Percentiles rank a stretch among this genome's conserved stretches.
Evolutionary conservation across 2,888 invertebrate species (phyloP).

Genomic region (Apantesis nais): DNA sequence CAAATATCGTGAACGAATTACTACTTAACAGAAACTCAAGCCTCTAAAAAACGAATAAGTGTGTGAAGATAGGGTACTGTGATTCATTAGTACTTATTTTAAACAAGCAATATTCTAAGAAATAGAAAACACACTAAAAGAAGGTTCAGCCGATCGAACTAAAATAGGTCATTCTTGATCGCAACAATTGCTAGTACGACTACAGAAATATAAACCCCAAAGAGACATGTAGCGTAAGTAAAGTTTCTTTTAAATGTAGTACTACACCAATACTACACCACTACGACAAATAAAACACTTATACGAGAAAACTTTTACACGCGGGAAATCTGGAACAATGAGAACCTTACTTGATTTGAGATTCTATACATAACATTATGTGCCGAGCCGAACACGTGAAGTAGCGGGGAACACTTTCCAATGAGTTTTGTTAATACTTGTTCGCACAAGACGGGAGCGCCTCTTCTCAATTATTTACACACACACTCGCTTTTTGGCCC

Average conservation of each 20-base stretch:
- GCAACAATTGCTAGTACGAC: background rate
- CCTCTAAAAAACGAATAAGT: too few species aligned
- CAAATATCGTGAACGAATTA: too few species aligned
- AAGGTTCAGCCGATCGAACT: background rate
- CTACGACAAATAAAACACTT: constrained; percentile 4
- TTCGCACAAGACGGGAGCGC: constrained; percentile 62
- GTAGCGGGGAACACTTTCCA: constrained; percentile 55
- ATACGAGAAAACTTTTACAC: constrained; percentile 22
- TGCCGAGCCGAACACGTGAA: constrained; percentile 36
- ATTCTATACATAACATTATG: constrained; percentile 41
- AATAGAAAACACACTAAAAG: too few species aligned
- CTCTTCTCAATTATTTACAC: constrained; percentile 81
- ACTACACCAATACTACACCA: constrained; percentile 1
- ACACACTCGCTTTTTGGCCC: constrained; percentile 75
- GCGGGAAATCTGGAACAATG: constrained; percentile 34
- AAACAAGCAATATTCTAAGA: too few species aligned
- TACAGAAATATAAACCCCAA: background rate
- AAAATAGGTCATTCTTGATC: background rate
- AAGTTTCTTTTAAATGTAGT: background rate
- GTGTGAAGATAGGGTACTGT: too few species aligned
- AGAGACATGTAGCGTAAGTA: background rate
- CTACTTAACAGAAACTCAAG: too few species aligned
- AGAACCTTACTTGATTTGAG: constrained; percentile 34
- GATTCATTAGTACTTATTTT: too few species aligned
- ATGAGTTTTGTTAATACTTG: constrained; percentile 75